Evolutionary conservation across 2,797 vertebrate species (phyloP).

Genomic region (Xenentodon cancila): DNA sequence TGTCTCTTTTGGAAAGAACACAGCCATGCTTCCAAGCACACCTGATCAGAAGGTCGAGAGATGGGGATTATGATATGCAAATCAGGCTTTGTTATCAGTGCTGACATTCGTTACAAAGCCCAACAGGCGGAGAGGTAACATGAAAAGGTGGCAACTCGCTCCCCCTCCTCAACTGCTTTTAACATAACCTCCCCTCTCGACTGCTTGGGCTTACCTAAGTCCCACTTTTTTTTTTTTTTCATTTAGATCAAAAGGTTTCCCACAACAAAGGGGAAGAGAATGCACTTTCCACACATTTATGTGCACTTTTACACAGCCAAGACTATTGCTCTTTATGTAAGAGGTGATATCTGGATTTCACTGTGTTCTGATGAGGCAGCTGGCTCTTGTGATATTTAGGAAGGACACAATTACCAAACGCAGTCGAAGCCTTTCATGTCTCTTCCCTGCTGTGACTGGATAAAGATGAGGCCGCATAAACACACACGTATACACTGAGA

Average conservation of each 20-base stretch:
- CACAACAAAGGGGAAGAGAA: conserved; percentile 72
- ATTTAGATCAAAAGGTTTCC: conserved; percentile 79
- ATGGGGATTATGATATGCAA: conserved; percentile 82
- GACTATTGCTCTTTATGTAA: conserved; percentile 41
- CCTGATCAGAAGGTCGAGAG: conserved; percentile 78
- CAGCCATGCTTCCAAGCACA: conserved; percentile 69
- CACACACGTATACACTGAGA: conserved; percentile 18
- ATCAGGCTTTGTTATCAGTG: conserved; percentile 76
- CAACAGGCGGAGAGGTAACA: conserved; percentile 61
- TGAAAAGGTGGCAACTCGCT: conserved; percentile 69
- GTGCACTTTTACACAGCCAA: conserved; percentile 51
- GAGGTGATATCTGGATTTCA: conserved; percentile 20
- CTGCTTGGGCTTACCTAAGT: conserved; percentile 61
- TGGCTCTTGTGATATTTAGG: conserved; percentile 78
- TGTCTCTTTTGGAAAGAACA: conserved; percentile 66
- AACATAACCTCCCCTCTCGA: conserved; percentile 61
- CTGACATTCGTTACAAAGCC: conserved; percentile 78
- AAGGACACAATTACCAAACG: conserved; percentile 82
- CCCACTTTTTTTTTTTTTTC: conserved; percentile 26
- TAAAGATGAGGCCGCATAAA: conserved; percentile 44
- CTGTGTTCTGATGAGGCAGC: conserved; percentile 77
- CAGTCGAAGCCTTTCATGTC: conserved; percentile 90
- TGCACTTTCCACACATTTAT: conserved; percentile 41
- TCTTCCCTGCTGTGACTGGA: conserved; percentile 65
- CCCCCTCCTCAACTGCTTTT: conserved; percentile 35